phyloP scores from a whole-genome alignment of 2,113 vertebrate species.

The Bos taurus region DNA sequence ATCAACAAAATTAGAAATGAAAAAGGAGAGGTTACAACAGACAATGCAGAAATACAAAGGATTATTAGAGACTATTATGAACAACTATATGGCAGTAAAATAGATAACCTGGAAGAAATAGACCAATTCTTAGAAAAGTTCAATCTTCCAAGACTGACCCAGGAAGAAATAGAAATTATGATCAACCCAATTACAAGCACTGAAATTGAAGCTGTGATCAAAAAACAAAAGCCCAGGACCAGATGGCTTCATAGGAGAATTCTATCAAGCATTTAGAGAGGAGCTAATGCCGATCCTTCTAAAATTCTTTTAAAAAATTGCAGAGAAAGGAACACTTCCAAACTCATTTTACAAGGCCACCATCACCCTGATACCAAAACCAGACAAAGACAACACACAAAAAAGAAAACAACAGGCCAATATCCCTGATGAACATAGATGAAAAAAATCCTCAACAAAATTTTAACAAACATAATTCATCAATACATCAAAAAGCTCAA shows the following conservation, averaged over 20 bases:
- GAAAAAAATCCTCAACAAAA: neutral
- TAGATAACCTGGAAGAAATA: neutral
- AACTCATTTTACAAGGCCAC: neutral
- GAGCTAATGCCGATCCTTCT: neutral
- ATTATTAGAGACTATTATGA: neutral
- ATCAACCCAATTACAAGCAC: neutral
- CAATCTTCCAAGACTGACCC: neutral
- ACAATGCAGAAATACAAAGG: neutral
- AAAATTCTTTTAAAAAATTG: neutral
- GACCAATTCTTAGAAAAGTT: neutral
- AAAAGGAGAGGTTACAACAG: neutral
- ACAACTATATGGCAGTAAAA: neutral
- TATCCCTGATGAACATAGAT: neutral
- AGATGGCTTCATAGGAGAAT: neutral
- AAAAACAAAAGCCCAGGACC: neutral
- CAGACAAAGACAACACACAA: neutral
- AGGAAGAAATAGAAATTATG: neutral
- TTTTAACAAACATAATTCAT: neutral
- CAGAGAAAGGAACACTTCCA: neutral
- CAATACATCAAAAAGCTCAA: neutral
- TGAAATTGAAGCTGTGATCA: neutral
- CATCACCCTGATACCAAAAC: neutral
- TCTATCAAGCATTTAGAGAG: neutral
- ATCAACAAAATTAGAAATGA: neutral
- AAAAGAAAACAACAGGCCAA: neutral